Evolutionary conservation across 2,113 vertebrate genomes (phyloP).

Genomic region (Larimichthys crocea): DNA sequence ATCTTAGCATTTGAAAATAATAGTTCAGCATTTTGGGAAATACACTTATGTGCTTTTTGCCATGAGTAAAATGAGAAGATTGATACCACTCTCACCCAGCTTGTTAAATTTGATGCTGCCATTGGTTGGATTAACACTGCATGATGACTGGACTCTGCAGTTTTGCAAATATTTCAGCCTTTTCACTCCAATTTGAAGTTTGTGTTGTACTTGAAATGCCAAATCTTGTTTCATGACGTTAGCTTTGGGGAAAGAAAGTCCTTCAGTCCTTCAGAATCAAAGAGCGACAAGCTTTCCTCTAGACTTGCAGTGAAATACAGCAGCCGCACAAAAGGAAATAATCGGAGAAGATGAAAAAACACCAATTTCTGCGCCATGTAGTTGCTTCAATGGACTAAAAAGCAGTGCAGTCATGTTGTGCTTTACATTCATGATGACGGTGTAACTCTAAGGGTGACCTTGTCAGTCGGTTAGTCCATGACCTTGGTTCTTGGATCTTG

Average conservation of each 20-base stretch:
- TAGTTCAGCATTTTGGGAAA: neutral
- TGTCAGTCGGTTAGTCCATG: too few species aligned
- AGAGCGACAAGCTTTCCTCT: neutral
- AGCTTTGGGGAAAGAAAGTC: neutral
- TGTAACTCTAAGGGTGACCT: too few species aligned
- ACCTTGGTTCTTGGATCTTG: too few species aligned
- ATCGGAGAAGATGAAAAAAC: neutral
- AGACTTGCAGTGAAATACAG: neutral
- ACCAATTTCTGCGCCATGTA: neutral
- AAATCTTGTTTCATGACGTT: neutral
- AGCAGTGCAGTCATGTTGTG: too few species aligned
- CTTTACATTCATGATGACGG: neutral
- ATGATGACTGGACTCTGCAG: neutral
- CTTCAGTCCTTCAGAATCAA: conserved; percentile 14
- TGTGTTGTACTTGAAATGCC: neutral
- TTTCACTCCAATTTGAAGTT: neutral
- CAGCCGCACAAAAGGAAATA: neutral
- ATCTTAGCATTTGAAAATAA: too few species aligned
- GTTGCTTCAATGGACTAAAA: neutral
- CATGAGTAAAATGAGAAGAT: neutral
- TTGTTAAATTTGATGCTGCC: neutral
- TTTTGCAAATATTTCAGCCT: neutral
- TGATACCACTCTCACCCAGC: too few species aligned
- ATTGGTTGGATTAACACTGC: neutral
- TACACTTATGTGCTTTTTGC: neutral